phyloP scores from a whole-genome alignment of 2,888 invertebrate genomes.

The Amitus sp. region DNA sequence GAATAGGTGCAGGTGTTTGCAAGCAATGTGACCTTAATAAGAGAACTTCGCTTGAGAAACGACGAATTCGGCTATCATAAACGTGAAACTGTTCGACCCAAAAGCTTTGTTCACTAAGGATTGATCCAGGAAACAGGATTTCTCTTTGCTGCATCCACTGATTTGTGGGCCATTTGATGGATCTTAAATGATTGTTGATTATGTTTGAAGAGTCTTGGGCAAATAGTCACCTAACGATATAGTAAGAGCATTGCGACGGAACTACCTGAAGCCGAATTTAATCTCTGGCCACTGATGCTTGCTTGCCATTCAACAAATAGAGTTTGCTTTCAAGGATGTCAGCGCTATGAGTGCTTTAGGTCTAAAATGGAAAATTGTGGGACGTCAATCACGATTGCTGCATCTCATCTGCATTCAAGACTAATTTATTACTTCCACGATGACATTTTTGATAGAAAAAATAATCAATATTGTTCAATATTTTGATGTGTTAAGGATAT shows the following conservation, averaged over 20 bases:
- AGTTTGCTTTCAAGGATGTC: constrained; percentile 7
- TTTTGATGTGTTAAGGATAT: background rate
- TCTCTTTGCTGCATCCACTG: constrained; percentile 50
- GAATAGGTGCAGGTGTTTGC: constrained; percentile 11
- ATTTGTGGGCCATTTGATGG: constrained; percentile 61
- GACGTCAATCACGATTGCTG: constrained; percentile 8
- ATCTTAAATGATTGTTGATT: constrained; percentile 63
- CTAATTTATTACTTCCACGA: background rate
- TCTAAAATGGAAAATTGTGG: background rate
- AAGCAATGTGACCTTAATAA: constrained; percentile 10
- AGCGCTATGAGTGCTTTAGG: no score
- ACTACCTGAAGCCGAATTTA: constrained; percentile 52
- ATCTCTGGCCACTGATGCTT: constrained; percentile 43
- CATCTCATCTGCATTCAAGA: constrained; percentile 8
- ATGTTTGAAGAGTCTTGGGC: constrained; percentile 54
- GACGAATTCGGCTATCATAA: constrained; percentile 6
- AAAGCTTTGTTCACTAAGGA: constrained; percentile 17
- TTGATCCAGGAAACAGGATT: constrained; percentile 7
- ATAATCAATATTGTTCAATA: background rate
- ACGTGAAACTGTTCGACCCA: background rate
- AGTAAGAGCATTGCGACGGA: constrained; percentile 21
- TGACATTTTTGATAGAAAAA: background rate
- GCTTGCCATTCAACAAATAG: constrained; percentile 31
- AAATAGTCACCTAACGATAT: constrained; percentile 20
- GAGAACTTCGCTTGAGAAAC: constrained; percentile 2